Base-by-base conservation (phyloP, 2,888 invertebrate genomes). In the Diplolepis rosae region DNA sequence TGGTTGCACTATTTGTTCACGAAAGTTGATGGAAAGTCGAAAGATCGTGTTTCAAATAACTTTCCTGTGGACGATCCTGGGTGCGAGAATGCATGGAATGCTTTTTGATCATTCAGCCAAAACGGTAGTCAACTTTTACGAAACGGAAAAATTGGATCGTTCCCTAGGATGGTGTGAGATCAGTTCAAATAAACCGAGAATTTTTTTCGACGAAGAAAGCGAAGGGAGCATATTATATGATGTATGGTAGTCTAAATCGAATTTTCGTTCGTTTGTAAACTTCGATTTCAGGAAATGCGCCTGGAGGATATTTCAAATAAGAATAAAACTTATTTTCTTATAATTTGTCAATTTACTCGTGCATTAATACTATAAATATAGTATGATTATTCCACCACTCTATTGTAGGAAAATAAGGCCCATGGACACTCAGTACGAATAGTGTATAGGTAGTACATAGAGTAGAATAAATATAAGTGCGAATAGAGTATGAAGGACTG, bases 231-330 rank as follows among this genome's bases (percentile, higher is more conserved):
- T 65, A 73, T 76, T 75, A 77, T 84, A 84, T 85, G 84, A 84
- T 84, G 82, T 82, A 86, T 82, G 83, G 81, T 76, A 82, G 81
- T 77, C 80, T 73, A 82, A 86, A 86, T 86, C 85, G 85, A 85
- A 83, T 85, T 84, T 83, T 82, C 81, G 81, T 85, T 85, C 82
- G 82, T 84, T 85, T 84, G 82, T 82, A 84, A 85, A 84, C 82
- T 85, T 83, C 83, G 80, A 83, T 85, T 83, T 78, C 9, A 4
- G 45, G 18, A 11, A 45, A 45, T 18, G 45, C 45, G 4, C 9
- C 45, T 18, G 3, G 9, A 22, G 9, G 45, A 45, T n/a, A n/a
- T n/a, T n/a, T n/a, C n/a, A n/a, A n/a, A n/a, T n/a, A n/a, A n/a
- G n/a, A n/a, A n/a, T n/a, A n/a, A n/a, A n/a, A n/a, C n/a, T n/a